Evolutionary conservation across 2,113 vertebrate species (phyloP).

Genomic region (Lates calcarifer): DNA sequence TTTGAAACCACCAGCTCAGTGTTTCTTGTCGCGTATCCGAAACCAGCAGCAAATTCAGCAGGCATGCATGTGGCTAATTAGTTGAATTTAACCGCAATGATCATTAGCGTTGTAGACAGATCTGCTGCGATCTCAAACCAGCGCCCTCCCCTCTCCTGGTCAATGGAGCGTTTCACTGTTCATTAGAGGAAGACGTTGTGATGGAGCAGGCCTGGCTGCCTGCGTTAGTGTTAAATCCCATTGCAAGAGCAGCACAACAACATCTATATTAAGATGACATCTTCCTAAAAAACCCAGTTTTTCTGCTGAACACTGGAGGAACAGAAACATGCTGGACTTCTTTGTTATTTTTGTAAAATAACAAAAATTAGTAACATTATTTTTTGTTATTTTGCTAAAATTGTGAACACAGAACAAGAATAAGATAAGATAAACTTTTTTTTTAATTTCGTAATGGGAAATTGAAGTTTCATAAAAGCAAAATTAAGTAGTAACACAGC

Average conservation of each 20-base stretch:
- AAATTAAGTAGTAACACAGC: neutral
- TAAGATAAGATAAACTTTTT: neutral
- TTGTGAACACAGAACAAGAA: neutral
- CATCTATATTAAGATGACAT: constrained; percentile 55
- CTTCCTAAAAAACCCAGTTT: constrained; percentile 11
- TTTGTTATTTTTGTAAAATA: constrained; percentile 4
- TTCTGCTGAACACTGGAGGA: neutral
- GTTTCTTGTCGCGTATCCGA: constrained; percentile 54
- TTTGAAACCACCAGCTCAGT: constrained; percentile 81
- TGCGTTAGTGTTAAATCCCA: constrained; percentile 66
- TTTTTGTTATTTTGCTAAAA: too few species aligned
- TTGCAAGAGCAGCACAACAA: constrained; percentile 40
- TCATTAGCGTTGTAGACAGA: constrained; percentile 84
- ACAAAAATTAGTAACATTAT: too few species aligned
- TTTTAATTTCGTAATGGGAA: neutral
- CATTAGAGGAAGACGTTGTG: constrained; percentile 69
- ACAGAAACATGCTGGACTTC: neutral
- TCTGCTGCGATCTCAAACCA: constrained; percentile 78
- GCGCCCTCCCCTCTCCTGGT: constrained; percentile 67
- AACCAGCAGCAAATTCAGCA: constrained; percentile 76
- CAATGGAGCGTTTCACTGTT: constrained; percentile 76
- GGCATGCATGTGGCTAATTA: constrained; percentile 82
- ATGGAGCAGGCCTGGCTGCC: constrained; percentile 66
- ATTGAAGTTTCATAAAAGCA: too few species aligned
- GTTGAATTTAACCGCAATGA: constrained; percentile 81